These are phyloP conservation scores for Zapornia atra DNA, from an alignment of 2,113 vertebrate species.

Conservation along the genomic window DNA sequence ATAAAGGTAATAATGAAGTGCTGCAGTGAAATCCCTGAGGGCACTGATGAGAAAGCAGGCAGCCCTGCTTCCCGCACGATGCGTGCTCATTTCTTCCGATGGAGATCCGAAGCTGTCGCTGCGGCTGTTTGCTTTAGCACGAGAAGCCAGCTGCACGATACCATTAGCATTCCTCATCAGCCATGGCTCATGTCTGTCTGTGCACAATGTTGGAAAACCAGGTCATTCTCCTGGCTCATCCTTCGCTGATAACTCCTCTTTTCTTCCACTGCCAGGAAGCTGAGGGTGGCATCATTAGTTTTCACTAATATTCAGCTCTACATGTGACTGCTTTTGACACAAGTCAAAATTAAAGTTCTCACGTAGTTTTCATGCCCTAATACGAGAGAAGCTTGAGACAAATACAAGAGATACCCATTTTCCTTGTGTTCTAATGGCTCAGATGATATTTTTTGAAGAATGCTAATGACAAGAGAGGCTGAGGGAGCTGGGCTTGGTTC, in stretches of 20 bases:
- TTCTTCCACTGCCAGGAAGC: slow-evolving; percentile 14
- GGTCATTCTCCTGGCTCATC: slow-evolving; percentile 61
- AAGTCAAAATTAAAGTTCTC: slow-evolving; percentile 28
- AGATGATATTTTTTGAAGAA: slow-evolving; percentile 27
- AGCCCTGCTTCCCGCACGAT: background rate
- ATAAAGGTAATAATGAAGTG: background rate
- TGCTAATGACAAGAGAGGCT: background rate
- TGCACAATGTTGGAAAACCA: slow-evolving; percentile 22
- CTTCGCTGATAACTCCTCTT: slow-evolving; percentile 47
- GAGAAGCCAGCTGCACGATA: slow-evolving; percentile 24
- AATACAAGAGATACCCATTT: background rate
- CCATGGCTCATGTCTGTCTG: background rate
- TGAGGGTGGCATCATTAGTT: slow-evolving; percentile 24
- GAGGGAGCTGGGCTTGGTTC: too few species aligned
- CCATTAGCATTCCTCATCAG: slow-evolving; percentile 54
- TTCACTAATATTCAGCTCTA: slow-evolving; percentile 14
- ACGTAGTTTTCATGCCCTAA: slow-evolving; percentile 15
- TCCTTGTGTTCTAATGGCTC: background rate
- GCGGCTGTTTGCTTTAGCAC: background rate
- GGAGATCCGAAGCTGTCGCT: background rate
- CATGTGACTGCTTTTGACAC: background rate
- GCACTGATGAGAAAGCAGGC: background rate
- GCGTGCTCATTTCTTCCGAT: background rate
- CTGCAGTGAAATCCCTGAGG: background rate
- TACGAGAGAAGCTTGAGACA: background rate